A percentile compares a stretch with the other conserved stretches of the same genome.
Conservation (phyloP, 1,140 invertebrate species). For the Antheraea pernyi region DNA sequence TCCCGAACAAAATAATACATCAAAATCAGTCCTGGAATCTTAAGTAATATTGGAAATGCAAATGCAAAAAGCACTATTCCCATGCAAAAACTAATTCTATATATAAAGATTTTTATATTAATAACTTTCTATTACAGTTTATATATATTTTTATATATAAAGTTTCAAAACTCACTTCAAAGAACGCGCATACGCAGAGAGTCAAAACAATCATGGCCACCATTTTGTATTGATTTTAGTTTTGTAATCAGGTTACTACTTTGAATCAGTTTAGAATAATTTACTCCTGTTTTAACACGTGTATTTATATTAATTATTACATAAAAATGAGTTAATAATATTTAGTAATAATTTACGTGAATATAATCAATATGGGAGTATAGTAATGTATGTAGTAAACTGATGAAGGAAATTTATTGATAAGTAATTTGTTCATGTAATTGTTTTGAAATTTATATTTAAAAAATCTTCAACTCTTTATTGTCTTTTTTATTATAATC, state of each 20-base stretch:
- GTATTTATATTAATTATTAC: constrained; percentile 5
- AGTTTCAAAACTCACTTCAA: neutral
- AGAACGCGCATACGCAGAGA: neutral
- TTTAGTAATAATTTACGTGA: neutral
- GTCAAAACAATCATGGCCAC: neutral
- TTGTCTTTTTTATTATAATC: too few relatives aligned
- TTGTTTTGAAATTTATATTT: neutral
- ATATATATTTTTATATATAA: too few relatives aligned
- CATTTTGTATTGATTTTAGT: neutral
- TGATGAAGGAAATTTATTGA: neutral
- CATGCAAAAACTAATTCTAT: too few relatives aligned
- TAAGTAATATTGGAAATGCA: too few relatives aligned
- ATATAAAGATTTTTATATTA: too few relatives aligned
- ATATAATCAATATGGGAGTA: neutral
- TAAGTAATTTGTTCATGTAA: neutral
- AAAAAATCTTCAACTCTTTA: neutral
- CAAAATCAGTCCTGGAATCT: too few relatives aligned
- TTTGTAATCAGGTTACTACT: neutral
- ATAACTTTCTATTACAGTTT: too few relatives aligned
- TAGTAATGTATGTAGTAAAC: neutral
- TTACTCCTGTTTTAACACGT: neutral
- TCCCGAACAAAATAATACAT: neutral
- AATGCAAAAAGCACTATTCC: too few relatives aligned
- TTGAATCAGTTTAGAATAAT: neutral
- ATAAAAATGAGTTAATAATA: neutral